phyloP scores from a whole-genome alignment of 1,140 invertebrate genomes.

The Drosophila kikkawai region DNA sequence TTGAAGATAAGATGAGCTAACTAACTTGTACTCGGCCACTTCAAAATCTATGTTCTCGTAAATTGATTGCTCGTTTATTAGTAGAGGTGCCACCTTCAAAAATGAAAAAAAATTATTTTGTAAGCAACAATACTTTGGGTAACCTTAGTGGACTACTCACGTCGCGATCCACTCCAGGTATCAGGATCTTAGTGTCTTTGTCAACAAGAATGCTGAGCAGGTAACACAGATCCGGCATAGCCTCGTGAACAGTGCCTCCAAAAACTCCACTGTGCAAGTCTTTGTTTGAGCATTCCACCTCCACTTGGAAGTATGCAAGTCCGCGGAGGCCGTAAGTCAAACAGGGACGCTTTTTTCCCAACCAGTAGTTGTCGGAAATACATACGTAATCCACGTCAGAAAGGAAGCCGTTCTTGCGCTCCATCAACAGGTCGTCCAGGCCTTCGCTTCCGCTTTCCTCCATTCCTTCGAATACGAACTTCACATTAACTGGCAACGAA shows the following conservation, averaged over 20 bases:
- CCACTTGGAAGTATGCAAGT: slow-evolving; percentile 96
- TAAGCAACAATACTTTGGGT: slow-evolving; percentile 11
- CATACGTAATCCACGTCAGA: slow-evolving; percentile 96
- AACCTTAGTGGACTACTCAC: slow-evolving; percentile 80
- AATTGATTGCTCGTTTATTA: slow-evolving; percentile 90
- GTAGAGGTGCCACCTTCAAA: slow-evolving; percentile 85
- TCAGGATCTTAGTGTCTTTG: slow-evolving; percentile 92
- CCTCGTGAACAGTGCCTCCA: slow-evolving; percentile 96
- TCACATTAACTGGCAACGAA: slow-evolving; percentile 95
- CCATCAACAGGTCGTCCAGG: slow-evolving; percentile 93
- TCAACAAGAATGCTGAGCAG: slow-evolving; percentile 93
- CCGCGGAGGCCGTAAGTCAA: slow-evolving; percentile 98
- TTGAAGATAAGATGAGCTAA: slow-evolving; percentile 85
- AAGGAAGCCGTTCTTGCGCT: slow-evolving; percentile 92
- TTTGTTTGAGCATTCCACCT: slow-evolving; percentile 94
- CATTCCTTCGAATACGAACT: slow-evolving; percentile 99
- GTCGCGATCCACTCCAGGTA: slow-evolving; percentile 92
- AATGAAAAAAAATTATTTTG: not conserved
- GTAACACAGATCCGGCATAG: slow-evolving; percentile 95
- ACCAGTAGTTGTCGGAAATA: slow-evolving; percentile 99
- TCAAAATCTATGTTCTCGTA: slow-evolving; percentile 97
- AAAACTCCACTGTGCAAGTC: slow-evolving; percentile 98
- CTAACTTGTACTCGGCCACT: slow-evolving; percentile 90
- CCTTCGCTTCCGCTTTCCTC: slow-evolving; percentile 99
- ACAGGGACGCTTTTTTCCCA: slow-evolving; percentile 98